Evolutionary conservation across 2,113 vertebrate species (phyloP).

Genomic region (Cyphomyrus discorhynchus): DNA sequence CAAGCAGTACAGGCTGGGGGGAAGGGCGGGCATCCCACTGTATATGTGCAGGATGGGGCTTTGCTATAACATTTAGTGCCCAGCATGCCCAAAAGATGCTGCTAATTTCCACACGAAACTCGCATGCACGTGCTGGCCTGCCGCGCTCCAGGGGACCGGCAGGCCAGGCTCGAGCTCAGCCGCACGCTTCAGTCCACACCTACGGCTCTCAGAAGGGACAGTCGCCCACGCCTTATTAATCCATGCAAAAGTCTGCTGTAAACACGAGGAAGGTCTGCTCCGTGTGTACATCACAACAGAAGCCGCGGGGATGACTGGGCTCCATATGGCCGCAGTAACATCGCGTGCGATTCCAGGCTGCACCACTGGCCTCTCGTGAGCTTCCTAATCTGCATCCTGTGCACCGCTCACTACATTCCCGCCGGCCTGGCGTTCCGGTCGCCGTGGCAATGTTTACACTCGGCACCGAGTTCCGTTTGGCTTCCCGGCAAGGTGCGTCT

Average conservation of each 20-base stretch:
- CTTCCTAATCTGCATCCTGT: neutral
- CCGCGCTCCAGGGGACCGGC: neutral
- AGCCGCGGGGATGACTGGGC: slow-evolving; percentile 59
- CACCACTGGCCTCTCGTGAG: neutral
- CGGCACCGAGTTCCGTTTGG: neutral
- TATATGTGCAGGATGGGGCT: neutral
- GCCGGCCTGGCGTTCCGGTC: neutral
- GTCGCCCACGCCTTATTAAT: slow-evolving; percentile 62
- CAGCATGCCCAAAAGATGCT: neutral
- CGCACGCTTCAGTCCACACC: neutral
- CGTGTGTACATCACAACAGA: slow-evolving; percentile 59
- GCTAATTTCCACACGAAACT: neutral
- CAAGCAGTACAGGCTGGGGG: neutral
- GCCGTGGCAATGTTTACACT: neutral
- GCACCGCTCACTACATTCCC: neutral
- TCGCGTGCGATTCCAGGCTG: slow-evolving; percentile 45
- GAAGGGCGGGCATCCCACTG: neutral
- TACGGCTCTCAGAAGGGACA: slow-evolving; percentile 31
- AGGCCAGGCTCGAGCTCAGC: neutral
- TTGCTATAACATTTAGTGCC: neutral
- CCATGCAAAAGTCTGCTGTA: slow-evolving; percentile 59
- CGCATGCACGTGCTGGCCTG: neutral
- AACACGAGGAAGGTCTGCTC: slow-evolving; percentile 46
- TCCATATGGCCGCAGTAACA: slow-evolving; percentile 59
- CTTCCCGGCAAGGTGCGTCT: neutral